Evolutionary conservation across 1,140 invertebrate genomes (phyloP).

Genomic region (Caenorhabditis remanei): DNA sequence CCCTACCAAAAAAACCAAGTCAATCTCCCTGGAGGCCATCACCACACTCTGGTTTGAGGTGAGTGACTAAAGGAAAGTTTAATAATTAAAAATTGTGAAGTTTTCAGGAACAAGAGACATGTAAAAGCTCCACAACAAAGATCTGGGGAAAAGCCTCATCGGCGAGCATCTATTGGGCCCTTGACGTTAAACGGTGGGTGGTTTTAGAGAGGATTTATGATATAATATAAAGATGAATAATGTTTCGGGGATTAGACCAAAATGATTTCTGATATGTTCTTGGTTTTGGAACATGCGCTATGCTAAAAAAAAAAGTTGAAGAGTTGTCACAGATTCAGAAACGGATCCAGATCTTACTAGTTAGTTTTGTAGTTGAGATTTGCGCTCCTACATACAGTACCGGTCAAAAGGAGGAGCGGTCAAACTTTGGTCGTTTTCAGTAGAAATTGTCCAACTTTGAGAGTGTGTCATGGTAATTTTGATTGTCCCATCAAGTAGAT

Average conservation of each 20-base stretch:
- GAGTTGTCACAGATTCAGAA: no score
- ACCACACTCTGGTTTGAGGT: slow-evolving; percentile 58
- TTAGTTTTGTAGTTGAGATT: no score
- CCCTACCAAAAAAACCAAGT: slow-evolving; percentile 55
- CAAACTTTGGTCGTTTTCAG: no score
- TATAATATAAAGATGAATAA: background rate
- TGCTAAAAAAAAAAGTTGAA: no score
- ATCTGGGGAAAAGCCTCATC: slow-evolving; percentile 59
- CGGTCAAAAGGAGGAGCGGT: no score
- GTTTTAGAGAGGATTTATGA: background rate
- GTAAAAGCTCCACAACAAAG: slow-evolving; percentile 36
- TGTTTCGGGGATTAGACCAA: background rate
- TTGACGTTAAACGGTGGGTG: slow-evolving; percentile 62
- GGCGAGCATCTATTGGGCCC: slow-evolving; percentile 60
- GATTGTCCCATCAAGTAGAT: no score
- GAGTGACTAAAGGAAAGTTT: no score
- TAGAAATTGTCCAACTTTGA: no score
- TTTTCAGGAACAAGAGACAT: slow-evolving; percentile 58
- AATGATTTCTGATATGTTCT: background rate
- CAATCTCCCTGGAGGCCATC: slow-evolving; percentile 24
- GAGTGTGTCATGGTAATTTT: no score
- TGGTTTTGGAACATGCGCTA: background rate
- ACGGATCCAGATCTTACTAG: no score
- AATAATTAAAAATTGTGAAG: background rate
- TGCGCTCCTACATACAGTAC: no score